A percentile compares a stretch with the other conserved stretches of the same genome.
Conservation (phyloP, 35 echinoderm and acorn worm species). For the Acanthaster planci region DNA sequence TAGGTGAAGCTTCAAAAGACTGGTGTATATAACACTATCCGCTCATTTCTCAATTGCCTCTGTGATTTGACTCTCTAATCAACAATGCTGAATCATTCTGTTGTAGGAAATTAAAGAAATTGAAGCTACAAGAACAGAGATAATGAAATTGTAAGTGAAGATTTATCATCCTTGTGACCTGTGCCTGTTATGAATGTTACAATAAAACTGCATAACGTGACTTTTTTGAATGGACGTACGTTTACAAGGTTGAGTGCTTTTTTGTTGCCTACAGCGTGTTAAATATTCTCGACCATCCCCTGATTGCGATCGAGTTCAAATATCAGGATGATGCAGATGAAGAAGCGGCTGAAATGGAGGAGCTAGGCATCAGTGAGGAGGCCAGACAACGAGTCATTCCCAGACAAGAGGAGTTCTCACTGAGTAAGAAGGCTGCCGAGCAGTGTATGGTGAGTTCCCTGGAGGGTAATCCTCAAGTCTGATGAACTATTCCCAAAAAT, state of each 20-base stretch:
- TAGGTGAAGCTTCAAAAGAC: not conserved
- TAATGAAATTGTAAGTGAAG: slow-evolving; percentile 51
- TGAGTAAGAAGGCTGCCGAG: slow-evolving; percentile 1
- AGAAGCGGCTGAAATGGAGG: not conserved
- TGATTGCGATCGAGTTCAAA: slow-evolving; percentile 40
- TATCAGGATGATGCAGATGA: not conserved
- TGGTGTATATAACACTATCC: too few relatives aligned
- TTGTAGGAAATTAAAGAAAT: slow-evolving; percentile 21
- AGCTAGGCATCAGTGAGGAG: slow-evolving; percentile 10
- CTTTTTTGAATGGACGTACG: too few relatives aligned
- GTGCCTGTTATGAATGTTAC: too few relatives aligned
- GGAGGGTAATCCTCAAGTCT: too few relatives aligned
- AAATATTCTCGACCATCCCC: not conserved
- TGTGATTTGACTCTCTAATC: not conserved
- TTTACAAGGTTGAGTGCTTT: not conserved
- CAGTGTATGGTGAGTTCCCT: slow-evolving; percentile 19
- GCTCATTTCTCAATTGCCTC: too few relatives aligned
- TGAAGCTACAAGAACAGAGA: slow-evolving; percentile 44
- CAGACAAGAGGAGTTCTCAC: not conserved
- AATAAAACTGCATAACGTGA: too few relatives aligned
- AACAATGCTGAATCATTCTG: not conserved
- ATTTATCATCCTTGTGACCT: too few relatives aligned
- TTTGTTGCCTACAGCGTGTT: not conserved
- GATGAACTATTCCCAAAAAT: too few relatives aligned
- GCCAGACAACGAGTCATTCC: not conserved